These are phyloP conservation scores for Neotoxoptera formosana DNA, from an alignment of 1,140 invertebrate species.

Conservation along the genomic window DNA sequence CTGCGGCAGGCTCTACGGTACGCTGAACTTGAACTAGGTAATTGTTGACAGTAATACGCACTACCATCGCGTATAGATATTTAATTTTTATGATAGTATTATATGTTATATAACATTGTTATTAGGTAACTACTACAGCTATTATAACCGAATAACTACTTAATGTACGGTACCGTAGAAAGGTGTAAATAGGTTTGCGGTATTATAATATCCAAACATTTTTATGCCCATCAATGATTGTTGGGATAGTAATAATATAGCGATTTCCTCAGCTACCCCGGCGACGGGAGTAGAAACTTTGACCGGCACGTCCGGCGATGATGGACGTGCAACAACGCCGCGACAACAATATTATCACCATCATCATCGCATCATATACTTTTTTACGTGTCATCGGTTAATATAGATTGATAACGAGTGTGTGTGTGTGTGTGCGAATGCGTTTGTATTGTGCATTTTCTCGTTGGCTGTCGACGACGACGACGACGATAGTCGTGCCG, in stretches of 20 bases:
- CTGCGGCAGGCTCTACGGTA: too few species aligned
- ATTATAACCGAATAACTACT: too few species aligned
- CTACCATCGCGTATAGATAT: too few species aligned
- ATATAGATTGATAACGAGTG: slow-evolving; percentile 48
- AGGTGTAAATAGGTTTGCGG: not conserved
- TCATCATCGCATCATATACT: not conserved
- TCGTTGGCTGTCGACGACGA: slow-evolving; percentile 49
- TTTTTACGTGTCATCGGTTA: slow-evolving; percentile 24
- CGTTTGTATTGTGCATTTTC: not conserved
- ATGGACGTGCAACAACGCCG: not conserved
- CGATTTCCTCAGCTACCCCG: not conserved
- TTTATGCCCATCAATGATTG: not conserved
- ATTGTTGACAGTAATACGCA: not conserved
- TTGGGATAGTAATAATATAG: not conserved
- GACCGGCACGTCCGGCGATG: not conserved
- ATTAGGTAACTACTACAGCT: too few species aligned
- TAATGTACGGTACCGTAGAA: not conserved
- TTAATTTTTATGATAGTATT: not conserved
- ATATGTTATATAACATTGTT: not conserved
- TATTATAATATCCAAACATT: not conserved
- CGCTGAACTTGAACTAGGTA: not conserved
- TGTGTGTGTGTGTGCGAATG: slow-evolving; percentile 46
- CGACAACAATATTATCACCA: not conserved
- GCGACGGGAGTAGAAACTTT: not conserved
- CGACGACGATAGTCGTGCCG: slow-evolving; percentile 53